Conservation (phyloP, 2,888 invertebrate species). For the Griposia aprilina region DNA sequence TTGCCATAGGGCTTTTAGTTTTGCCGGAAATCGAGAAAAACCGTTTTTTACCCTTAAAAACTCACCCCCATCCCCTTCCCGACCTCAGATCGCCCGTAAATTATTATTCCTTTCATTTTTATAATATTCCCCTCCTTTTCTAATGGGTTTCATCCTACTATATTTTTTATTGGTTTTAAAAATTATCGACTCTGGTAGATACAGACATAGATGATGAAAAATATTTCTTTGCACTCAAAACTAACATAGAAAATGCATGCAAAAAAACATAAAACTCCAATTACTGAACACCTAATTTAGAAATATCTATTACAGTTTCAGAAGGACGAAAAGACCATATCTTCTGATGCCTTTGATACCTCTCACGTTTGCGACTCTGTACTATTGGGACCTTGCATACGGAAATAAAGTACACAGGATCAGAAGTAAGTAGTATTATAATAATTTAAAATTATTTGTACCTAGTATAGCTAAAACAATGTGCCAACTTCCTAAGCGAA, state of each 20-base stretch:
- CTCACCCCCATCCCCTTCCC: no score
- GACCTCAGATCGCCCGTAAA: no score
- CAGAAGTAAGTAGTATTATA: constrained; percentile 89
- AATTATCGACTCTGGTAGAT: no score
- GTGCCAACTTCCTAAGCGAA: background rate
- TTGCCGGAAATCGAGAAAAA: no score
- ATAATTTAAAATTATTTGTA: background rate
- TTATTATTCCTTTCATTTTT: no score
- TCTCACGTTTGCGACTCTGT: constrained; percentile 92
- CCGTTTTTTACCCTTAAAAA: no score
- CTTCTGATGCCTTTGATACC: constrained; percentile 93
- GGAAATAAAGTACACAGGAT: constrained; percentile 94
- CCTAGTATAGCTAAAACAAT: background rate
- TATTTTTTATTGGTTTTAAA: no score
- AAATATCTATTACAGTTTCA: constrained; percentile 85
- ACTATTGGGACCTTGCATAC: constrained; percentile 94
- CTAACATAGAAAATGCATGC: no score
- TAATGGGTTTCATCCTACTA: no score
- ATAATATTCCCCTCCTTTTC: no score
- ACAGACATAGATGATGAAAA: background rate
- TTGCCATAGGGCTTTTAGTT: no score
- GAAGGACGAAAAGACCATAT: constrained; percentile 91
- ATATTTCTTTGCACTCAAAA: background rate
- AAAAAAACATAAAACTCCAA: background rate
- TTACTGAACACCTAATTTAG: background rate